Conservation (phyloP, 2,888 invertebrate genomes). For the Cerastis rubricosa region DNA sequence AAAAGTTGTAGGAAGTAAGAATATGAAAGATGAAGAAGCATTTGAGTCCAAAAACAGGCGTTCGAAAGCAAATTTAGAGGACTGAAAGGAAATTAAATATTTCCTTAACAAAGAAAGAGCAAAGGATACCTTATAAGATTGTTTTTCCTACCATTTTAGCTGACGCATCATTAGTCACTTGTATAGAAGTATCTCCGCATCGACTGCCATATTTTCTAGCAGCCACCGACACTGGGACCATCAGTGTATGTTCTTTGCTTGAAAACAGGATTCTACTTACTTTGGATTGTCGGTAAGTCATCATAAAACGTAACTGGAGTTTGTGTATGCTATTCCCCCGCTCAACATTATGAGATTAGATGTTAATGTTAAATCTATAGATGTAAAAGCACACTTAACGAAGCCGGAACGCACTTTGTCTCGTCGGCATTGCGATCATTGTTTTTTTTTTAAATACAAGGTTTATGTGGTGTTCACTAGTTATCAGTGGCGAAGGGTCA, state of each 20-base stretch:
- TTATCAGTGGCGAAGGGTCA: too few species aligned
- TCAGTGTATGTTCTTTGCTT: constrained; percentile 80
- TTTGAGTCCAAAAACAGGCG: not conserved
- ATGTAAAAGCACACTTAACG: too few species aligned
- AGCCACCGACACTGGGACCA: constrained; percentile 82
- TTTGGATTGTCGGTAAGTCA: constrained; percentile 81
- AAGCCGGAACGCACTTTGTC: too few species aligned
- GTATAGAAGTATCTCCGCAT: constrained; percentile 77
- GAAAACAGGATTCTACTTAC: constrained; percentile 83
- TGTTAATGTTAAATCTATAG: too few species aligned
- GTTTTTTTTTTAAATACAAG: too few species aligned
- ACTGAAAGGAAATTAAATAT: not conserved
- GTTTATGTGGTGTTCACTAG: too few species aligned
- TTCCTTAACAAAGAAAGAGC: not conserved
- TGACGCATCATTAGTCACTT: constrained; percentile 79
- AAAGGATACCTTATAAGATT: too few species aligned
- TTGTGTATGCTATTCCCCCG: too few species aligned
- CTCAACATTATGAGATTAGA: too few species aligned
- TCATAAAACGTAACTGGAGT: too few species aligned
- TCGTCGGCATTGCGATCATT: too few species aligned
- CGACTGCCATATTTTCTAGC: constrained; percentile 81
- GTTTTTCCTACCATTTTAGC: constrained; percentile 64
- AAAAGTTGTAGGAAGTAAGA: not conserved
- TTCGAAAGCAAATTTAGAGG: not conserved
- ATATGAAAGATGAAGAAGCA: not conserved